A percentile compares a stretch with the other conserved stretches of the same genome.
Evolutionary conservation across 2,113 vertebrate species (phyloP).

Genomic region (Oreochromis niloticus): DNA sequence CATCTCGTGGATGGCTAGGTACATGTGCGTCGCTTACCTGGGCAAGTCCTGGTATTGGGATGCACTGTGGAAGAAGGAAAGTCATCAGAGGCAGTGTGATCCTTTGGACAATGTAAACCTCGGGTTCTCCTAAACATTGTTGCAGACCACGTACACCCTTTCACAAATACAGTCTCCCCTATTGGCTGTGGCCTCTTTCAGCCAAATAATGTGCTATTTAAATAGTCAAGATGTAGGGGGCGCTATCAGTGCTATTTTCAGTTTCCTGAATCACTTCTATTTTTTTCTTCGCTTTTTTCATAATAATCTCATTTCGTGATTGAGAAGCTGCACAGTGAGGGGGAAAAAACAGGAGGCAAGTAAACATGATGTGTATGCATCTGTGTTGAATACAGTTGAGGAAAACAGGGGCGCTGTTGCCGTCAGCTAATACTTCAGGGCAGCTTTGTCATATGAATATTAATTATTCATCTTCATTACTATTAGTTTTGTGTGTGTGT

Average conservation of each 20-base stretch:
- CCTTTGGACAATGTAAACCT: background rate
- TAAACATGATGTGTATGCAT: background rate
- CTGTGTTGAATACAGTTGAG: background rate
- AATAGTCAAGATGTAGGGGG: background rate
- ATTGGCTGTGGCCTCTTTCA: background rate
- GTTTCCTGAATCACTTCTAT: background rate
- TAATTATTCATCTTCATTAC: slow-evolving; percentile 31
- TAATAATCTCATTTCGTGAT: background rate
- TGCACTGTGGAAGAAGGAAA: background rate
- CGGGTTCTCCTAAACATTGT: background rate
- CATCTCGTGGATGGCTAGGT: background rate
- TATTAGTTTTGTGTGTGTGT: background rate
- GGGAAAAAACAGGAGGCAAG: background rate
- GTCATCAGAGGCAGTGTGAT: background rate
- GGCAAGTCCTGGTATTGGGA: background rate
- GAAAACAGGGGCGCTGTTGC: background rate
- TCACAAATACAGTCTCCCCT: background rate
- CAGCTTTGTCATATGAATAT: slow-evolving; percentile 11
- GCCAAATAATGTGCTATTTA: background rate
- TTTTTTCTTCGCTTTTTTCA: background rate
- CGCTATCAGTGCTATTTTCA: background rate
- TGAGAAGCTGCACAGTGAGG: background rate
- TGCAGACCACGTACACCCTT: background rate
- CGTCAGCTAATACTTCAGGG: background rate
- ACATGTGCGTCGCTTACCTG: background rate